Percentiles rank a stretch among this genome's conserved stretches.
These are phyloP conservation scores for Lysandra bellargus DNA, from an alignment of 2,888 invertebrate genomes.

Conservation along the genomic window DNA sequence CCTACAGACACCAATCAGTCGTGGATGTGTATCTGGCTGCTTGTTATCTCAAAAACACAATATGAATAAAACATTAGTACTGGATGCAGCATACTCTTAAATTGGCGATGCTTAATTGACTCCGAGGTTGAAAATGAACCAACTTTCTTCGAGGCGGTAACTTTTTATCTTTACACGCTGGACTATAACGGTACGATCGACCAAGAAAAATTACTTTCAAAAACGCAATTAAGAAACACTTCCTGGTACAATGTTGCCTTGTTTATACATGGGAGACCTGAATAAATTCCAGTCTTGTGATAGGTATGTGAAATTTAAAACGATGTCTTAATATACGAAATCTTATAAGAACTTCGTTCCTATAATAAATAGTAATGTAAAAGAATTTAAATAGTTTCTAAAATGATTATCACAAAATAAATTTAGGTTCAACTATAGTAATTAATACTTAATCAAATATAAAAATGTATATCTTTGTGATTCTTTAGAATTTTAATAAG, in stretches of 20 bases:
- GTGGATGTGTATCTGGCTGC: conserved; percentile 77
- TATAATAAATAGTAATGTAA: not conserved
- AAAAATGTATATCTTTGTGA: not conserved
- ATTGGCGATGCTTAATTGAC: conserved; percentile 78
- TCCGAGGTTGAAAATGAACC: conserved; percentile 76
- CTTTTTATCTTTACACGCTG: conserved; percentile 34
- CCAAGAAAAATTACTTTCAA: conserved; percentile 29
- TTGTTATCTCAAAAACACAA: conserved; percentile 80
- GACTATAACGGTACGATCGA: conserved; percentile 32
- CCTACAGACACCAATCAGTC: conserved; percentile 62
- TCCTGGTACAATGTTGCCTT: conserved; percentile 49
- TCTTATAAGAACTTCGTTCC: not conserved
- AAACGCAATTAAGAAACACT: conserved; percentile 33
- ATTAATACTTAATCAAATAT: not conserved
- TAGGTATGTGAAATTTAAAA: not conserved
- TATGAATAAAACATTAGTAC: conserved; percentile 79
- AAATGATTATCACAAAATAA: not conserved
- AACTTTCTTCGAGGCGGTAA: conserved; percentile 36
- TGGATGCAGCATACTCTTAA: conserved; percentile 70
- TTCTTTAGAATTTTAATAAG: not conserved
- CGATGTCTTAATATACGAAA: not conserved
- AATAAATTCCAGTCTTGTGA: not conserved
- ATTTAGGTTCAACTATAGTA: not conserved
- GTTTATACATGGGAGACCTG: conserved; percentile 17
- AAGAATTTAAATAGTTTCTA: not conserved